A percentile compares a stretch with the other conserved stretches of the same genome.
Evolutionary conservation across 2,797 vertebrate genomes (phyloP).

Genomic region (Pelochelys cantorii): DNA sequence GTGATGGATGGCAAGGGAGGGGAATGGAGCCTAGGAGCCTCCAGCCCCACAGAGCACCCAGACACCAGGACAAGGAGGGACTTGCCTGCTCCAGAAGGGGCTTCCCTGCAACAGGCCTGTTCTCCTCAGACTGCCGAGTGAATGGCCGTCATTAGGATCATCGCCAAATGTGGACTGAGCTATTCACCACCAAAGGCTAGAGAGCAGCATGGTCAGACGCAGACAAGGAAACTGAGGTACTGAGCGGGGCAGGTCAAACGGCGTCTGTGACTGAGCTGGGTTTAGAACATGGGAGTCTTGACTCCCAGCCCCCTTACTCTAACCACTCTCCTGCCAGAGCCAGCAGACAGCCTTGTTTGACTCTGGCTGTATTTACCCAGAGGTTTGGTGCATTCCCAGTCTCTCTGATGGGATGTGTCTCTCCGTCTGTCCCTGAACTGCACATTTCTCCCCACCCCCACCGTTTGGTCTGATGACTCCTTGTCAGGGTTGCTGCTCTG

Average conservation of each 20-base stretch:
- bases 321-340: not conserved
- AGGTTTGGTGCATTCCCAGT: not conserved
- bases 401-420: not conserved
- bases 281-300: not conserved
- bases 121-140: not conserved
- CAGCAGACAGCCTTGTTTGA: not conserved
- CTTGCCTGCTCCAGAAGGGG: not conserved
- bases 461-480: slow-evolving; percentile 65
- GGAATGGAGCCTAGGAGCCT: not conserved
- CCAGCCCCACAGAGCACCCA: not conserved
- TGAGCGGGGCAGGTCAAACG: not conserved
- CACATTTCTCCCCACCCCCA: not conserved
- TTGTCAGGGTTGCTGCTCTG: slow-evolving; percentile 90
- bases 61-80: not conserved
- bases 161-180: not conserved
- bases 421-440: not conserved
- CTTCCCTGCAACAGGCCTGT: not conserved
- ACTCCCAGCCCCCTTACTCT: not conserved
- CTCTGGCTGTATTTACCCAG: not conserved
- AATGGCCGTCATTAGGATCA: not conserved
- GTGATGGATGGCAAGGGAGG: not conserved
- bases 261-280: not conserved
- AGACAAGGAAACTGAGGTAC: not conserved
- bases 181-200: not conserved
- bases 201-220: not conserved